Percentiles rank a stretch among this genome's conserved stretches.
phyloP scores from a whole-genome alignment of 2,797 vertebrate genomes.

The Sebastes variabilis region DNA sequence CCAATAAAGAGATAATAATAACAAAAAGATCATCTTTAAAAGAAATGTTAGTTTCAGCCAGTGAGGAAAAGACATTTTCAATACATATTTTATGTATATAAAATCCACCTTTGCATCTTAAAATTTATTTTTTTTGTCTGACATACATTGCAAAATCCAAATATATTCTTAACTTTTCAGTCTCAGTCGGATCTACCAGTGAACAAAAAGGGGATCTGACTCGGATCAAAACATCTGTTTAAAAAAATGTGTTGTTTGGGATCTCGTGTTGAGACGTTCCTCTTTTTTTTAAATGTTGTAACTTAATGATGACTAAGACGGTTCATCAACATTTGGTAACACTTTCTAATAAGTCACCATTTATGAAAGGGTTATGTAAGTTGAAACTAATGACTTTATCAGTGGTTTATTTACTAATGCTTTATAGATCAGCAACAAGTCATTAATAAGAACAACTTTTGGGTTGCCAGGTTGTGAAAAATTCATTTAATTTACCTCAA shows the following conservation, averaged over 20 bases:
- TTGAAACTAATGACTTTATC: background rate
- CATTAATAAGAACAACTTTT: background rate
- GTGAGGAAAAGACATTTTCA: background rate
- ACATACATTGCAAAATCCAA: background rate
- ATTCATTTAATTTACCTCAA: background rate
- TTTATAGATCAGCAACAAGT: background rate
- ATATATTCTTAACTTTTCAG: background rate
- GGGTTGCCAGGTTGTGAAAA: background rate
- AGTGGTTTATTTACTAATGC: background rate
- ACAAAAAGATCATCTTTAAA: too few relatives aligned
- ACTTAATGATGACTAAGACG: background rate
- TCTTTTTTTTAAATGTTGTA: background rate
- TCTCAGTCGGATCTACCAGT: background rate
- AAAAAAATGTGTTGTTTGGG: background rate
- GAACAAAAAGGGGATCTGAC: background rate
- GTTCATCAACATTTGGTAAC: background rate
- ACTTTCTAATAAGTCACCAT: background rate
- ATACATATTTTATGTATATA: background rate
- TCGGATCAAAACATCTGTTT: background rate
- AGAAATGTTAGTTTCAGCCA: background rate
- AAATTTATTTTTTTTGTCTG: background rate
- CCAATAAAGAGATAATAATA: too few relatives aligned
- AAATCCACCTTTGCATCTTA: background rate
- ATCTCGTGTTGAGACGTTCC: background rate
- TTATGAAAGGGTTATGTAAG: background rate